Evolutionary conservation across 2,113 vertebrate genomes (phyloP).

Genomic region (Pterocles orientalis): DNA sequence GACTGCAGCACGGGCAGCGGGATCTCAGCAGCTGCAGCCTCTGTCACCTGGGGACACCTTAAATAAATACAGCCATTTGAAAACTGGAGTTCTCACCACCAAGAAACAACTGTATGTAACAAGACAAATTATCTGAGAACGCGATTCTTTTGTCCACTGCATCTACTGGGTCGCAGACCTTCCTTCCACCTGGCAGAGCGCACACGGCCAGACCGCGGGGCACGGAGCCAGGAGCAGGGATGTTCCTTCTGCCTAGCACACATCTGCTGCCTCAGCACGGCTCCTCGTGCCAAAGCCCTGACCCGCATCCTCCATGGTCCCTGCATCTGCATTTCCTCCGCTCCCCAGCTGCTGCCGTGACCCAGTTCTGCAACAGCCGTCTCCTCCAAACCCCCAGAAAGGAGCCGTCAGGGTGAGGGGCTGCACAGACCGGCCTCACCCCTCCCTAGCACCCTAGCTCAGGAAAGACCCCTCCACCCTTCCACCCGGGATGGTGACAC

Average conservation of each 20-base stretch:
- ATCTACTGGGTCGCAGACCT: not conserved
- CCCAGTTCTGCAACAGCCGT: not conserved
- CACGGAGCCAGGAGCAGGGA: not conserved
- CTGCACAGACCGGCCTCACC: not conserved
- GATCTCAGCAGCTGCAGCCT: not conserved
- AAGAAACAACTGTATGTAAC: not conserved
- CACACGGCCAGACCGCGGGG: not conserved
- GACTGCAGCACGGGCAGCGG: not conserved
- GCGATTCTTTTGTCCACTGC: not conserved
- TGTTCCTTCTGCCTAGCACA: not conserved
- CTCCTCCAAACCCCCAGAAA: not conserved
- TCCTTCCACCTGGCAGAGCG: not conserved
- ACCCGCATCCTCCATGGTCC: rapidly evolving
- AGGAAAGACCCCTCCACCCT: not conserved
- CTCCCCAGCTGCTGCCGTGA: not conserved
- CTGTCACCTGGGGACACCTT: not conserved
- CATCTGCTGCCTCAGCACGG: slow-evolving; percentile 3
- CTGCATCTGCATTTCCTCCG: not conserved
- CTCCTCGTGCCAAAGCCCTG: not conserved
- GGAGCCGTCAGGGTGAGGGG: not conserved
- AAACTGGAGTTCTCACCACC: not conserved
- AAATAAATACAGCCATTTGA: not conserved
- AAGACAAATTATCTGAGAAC: not conserved
- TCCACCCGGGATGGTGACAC: not conserved
- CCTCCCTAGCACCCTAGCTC: not conserved